Conservation (phyloP, 1,140 invertebrate species). For the Cecropterus lyciades region DNA sequence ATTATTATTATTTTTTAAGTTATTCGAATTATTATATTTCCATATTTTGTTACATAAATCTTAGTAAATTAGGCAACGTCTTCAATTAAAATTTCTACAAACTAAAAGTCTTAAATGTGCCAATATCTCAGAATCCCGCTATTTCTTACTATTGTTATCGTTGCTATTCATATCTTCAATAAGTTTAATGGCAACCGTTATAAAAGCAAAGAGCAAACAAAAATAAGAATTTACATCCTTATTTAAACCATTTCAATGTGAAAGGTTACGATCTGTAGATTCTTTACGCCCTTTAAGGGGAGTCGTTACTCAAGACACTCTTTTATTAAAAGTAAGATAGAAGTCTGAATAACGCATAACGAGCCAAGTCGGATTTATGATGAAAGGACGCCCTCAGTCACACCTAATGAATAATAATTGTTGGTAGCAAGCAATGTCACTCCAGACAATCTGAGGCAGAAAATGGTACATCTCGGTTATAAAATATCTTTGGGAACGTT, state of each 20-base stretch:
- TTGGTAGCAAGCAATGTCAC: conserved; percentile 46
- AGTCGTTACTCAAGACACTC: conserved; percentile 37
- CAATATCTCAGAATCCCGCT: no score
- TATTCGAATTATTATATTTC: no score
- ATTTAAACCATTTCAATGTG: conserved; percentile 12
- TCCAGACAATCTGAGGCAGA: conserved; percentile 43
- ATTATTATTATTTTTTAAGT: no score
- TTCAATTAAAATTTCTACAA: no score
- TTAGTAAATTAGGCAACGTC: no score
- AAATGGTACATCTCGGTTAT: conserved; percentile 1
- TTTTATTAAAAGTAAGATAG: conserved; percentile 62
- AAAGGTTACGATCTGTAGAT: conserved; percentile 20
- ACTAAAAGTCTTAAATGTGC: no score
- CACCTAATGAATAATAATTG: conserved; percentile 70
- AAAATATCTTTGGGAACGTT: conserved; percentile 11
- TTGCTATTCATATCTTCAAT: no score
- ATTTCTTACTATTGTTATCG: no score
- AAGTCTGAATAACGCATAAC: conserved; percentile 67
- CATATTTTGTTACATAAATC: no score
- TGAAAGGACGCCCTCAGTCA: conserved; percentile 57
- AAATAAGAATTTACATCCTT: not conserved
- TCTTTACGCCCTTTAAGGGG: conserved; percentile 26
- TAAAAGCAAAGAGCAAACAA: not conserved
- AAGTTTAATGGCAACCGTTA: no score
- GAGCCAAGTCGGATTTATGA: conserved; percentile 52